Evolutionary conservation across 2,113 vertebrate genomes (phyloP), one percentile per base, ranked within the genome.

Genomic region (Pteronura brasiliensis): DNA sequence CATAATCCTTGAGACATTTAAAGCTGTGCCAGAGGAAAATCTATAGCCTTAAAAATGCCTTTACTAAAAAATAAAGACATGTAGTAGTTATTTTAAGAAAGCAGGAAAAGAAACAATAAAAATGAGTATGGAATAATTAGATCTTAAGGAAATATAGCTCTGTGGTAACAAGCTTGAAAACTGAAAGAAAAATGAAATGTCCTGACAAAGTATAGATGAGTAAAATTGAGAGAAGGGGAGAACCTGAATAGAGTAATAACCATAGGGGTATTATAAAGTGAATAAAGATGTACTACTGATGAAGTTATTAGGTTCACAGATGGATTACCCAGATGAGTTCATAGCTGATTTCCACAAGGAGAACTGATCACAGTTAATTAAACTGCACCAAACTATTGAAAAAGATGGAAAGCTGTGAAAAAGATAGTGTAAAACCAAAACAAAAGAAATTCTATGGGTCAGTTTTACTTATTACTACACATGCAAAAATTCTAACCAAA

Each of bases 1-100:
- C 55, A 44, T 11, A 76, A 65, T 92, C 87, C 72, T 94, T 63
- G 47, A 77, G 42, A 65, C 52, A 89, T 90, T 97, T 93, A 96
- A 84, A 83, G 21, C 52, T 87, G 14, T 82, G 55, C 87, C 61
- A 85, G 27, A 92, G 55, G 18, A 74, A 85, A 90, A 86, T 49
- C 12, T 84, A 3, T 74, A 25, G 6, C 31, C 29, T 69, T 86
- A 82, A 83, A 92, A 92, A 82, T 90, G 15, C 31, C 29, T 93
- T 82, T 90, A 39, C 67, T 82, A 29, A 83, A 76, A 88, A 92
- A n/a, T 90, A 81, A 90, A 94, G 71, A 49, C 6, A 79, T 44
- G 12, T 20, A 84, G 34, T 72, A 77, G 27, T 65, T 36, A 91
- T 77, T 27, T 95, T 85, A 31, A 80, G 21, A 80, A 94, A 90